Conservation (phyloP, 1,140 invertebrate species). For the Plectus sambesii region DNA sequence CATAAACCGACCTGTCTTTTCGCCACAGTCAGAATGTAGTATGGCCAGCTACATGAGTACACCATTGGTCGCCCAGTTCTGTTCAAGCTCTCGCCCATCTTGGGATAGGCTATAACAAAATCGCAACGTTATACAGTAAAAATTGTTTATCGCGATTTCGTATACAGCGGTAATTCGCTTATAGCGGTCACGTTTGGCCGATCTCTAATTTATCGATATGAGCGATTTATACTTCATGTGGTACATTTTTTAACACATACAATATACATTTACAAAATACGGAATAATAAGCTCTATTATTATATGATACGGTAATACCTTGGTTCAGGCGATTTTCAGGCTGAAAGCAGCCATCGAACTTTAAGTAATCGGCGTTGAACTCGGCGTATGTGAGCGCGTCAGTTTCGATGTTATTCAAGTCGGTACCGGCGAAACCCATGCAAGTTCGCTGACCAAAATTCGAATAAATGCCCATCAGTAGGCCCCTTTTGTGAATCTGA, state of each 20-base stretch:
- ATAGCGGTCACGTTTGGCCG: too few species aligned
- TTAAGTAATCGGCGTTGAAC: slow-evolving; percentile 89
- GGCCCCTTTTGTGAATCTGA: slow-evolving; percentile 76
- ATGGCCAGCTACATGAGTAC: background rate
- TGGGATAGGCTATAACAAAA: background rate
- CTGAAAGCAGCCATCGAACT: slow-evolving; percentile 84
- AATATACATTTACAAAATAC: too few species aligned
- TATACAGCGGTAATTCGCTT: too few species aligned
- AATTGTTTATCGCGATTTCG: too few species aligned
- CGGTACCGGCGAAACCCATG: slow-evolving; percentile 75
- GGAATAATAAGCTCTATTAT: slow-evolving; percentile 7
- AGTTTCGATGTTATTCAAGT: slow-evolving; percentile 63
- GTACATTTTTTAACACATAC: too few species aligned
- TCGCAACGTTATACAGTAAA: background rate
- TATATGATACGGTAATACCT: slow-evolving; percentile 56
- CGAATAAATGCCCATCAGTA: slow-evolving; percentile 92
- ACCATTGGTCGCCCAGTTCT: background rate
- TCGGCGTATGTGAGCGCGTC: slow-evolving; percentile 82
- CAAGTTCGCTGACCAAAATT: slow-evolving; percentile 88
- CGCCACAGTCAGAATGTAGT: background rate
- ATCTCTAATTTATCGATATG: too few species aligned
- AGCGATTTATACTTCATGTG: too few species aligned
- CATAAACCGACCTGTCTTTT: background rate
- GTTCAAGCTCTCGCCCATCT: background rate
- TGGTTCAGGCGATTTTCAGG: slow-evolving; percentile 66